Evolutionary conservation across 2,888 invertebrate species (phyloP).

Genomic region (Caradrina clavipalpis): DNA sequence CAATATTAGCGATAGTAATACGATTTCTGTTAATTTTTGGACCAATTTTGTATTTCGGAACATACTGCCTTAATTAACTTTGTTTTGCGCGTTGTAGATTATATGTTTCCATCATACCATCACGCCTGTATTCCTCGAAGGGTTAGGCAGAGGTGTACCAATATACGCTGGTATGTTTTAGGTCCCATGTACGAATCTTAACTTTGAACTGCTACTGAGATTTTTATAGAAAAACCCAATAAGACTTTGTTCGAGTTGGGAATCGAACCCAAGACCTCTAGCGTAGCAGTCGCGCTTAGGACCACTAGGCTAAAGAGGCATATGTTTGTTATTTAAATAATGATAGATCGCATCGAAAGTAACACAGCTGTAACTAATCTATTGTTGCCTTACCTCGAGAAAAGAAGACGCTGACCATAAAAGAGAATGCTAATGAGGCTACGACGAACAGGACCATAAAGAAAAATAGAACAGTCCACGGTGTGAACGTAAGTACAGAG

Average conservation of each 20-base stretch:
- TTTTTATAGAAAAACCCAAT: too few species aligned
- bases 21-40: constrained; percentile 8
- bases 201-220: too few species aligned
- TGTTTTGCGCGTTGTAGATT: too few species aligned
- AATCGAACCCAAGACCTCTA: too few species aligned
- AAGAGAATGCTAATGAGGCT: constrained; percentile 94
- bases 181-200: too few species aligned
- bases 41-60: background rate
- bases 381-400: constrained; percentile 91
- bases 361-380: background rate
- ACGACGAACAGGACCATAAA: constrained; percentile 94
- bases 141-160: too few species aligned
- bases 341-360: background rate
- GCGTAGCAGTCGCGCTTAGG: too few species aligned
- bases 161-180: too few species aligned
- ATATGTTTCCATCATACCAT: too few species aligned
- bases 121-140: too few species aligned
- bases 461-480: constrained; percentile 92
- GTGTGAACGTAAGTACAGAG: constrained; percentile 93
- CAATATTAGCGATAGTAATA: constrained; percentile 1
- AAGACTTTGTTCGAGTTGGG: too few species aligned
- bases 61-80: background rate
- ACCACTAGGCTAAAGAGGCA: too few species aligned
- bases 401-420: constrained; percentile 95
- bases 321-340: background rate